Evolutionary conservation across 2,888 invertebrate species (phyloP).

Genomic region (Macaria liturata): DNA sequence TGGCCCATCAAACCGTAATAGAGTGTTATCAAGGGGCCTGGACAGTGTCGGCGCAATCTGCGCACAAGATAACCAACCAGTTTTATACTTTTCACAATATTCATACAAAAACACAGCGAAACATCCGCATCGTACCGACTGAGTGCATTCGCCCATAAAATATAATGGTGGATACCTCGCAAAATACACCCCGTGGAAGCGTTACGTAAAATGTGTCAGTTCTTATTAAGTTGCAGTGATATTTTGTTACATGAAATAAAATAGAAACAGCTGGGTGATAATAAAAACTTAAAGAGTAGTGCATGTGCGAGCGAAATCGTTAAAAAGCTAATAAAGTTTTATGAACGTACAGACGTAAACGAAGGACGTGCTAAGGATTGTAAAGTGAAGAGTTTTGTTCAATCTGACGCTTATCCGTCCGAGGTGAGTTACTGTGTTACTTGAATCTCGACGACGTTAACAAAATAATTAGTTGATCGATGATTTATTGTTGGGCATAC

Average conservation of each 20-base stretch:
- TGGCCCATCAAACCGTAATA: conserved; percentile 79
- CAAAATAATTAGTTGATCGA: too few relatives aligned
- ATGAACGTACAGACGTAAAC: neutral
- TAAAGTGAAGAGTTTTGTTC: too few relatives aligned
- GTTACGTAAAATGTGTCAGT: conserved; percentile 40
- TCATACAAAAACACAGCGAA: conserved; percentile 18
- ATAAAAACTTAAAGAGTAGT: conserved; percentile 1
- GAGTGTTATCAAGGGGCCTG: conserved; percentile 72
- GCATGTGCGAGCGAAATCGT: neutral
- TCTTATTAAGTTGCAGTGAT: conserved; percentile 35
- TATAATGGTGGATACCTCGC: conserved; percentile 49
- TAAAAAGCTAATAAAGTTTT: conserved; percentile 1
- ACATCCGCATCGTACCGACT: conserved; percentile 25
- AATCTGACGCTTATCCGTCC: too few relatives aligned
- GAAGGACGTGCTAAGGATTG: neutral
- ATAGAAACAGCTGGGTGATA: neutral
- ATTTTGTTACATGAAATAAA: conserved; percentile 25
- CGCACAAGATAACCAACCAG: conserved; percentile 52
- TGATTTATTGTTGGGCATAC: too few relatives aligned
- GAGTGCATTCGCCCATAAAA: conserved; percentile 57
- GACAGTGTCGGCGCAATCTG: conserved; percentile 62
- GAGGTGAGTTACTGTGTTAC: too few relatives aligned
- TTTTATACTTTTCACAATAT: conserved; percentile 13
- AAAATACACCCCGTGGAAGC: conserved; percentile 45
- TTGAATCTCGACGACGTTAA: too few relatives aligned